phyloP scores from a whole-genome alignment of 2,888 invertebrate genomes.

The Magallana nippona region DNA sequence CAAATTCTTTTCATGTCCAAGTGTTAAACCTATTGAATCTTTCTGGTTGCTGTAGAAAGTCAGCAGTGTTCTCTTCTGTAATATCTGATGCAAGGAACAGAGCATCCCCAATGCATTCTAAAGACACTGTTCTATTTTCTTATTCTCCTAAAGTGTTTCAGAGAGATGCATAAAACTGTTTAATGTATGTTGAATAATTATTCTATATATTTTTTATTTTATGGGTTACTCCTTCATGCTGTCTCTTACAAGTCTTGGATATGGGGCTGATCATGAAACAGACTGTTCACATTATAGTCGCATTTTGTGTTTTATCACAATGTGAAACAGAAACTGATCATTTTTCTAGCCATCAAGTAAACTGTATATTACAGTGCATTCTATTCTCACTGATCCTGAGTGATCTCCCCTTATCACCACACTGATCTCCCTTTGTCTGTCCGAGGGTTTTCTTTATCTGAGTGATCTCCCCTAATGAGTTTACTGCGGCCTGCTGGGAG shows the following conservation, averaged over 20 bases:
- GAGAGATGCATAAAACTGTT: neutral
- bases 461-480: constrained; percentile 20
- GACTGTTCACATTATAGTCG: neutral
- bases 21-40: constrained; percentile 20
- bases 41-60: neutral
- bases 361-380: neutral
- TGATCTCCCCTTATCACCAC: neutral
- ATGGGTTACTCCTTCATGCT: neutral
- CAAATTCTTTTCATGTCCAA: constrained; percentile 12
- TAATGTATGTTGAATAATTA: neutral
- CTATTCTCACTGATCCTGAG: neutral
- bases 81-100: constrained; percentile 1
- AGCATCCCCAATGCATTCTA: neutral
- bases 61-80: neutral
- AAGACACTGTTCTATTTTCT: neutral
- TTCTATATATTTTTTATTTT: neutral
- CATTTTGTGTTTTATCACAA: no score
- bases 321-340: no score
- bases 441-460: neutral
- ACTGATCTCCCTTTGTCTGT: constrained; percentile 7
- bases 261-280: neutral
- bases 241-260: no score
- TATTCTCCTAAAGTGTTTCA: neutral
- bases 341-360: no score
- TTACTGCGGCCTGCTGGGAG: neutral